Base-by-base conservation (phyloP, 2,113 vertebrate genomes). In the Colistium nudipinnis region DNA sequence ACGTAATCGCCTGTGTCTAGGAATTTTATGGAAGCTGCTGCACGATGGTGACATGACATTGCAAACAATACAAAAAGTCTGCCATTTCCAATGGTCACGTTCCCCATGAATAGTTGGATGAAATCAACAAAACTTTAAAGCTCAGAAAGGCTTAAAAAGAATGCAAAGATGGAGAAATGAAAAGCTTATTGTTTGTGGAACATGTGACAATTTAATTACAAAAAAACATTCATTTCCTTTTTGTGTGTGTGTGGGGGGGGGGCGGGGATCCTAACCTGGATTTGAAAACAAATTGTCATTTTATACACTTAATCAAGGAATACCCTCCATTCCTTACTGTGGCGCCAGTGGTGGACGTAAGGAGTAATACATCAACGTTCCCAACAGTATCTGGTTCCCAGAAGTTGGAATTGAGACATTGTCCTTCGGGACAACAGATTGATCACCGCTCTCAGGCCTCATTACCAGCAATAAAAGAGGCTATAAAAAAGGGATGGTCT, bases 391-490 rank as follows among this genome's bases (percentile, higher is more conserved):
- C 27, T 53, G 20, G 51, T 25, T 13, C 24, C n/a, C 7, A 57
- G 35, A 39, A 11, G 12, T 45, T 44, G 13, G 22, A 17, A 6
- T 22, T n/a, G 11, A 7, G 10, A 53, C 13, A 43, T 45, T 20
- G 17, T 14, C 6, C 28, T 51, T 11, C 28, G 7, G 30, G 17
- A 45, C 3, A 36, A 47, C 16, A n/a, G 51, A 48, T 19, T 3
- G 4, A 12, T 59, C 39, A 25, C 17, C 2, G 10, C 11, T 17
- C 24, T 31, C 6, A 5, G 24, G 10, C 57, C 13, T 9, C 1
- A 10, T 56, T 19, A 3, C 11, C 16, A 41, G 63, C 41, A 49
- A 53, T 66, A 70, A 70, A 66, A 74, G 7, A 25, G 0, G 5
- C 33, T 33, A 12, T 48, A 27, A 65, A 74, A 24, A 35, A 31